phyloP scores from a whole-genome alignment of 1,140 invertebrate genomes.

The Gryllus bimaculatus region DNA sequence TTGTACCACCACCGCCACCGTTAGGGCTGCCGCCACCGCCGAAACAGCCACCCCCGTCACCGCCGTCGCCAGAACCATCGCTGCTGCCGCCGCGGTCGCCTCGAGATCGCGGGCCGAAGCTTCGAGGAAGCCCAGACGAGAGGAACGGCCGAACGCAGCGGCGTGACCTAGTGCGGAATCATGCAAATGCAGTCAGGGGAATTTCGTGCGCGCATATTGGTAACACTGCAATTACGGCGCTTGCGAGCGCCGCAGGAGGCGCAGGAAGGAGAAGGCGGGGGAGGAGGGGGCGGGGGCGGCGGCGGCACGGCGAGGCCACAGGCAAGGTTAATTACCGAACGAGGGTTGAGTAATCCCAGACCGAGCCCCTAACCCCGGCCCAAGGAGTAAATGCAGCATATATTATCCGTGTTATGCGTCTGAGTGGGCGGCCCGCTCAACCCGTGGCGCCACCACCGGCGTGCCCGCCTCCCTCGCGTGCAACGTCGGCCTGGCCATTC shows the following conservation, averaged over 20 bases:
- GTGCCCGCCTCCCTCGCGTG: no score
- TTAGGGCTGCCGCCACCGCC: no score
- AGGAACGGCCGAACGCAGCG: no score
- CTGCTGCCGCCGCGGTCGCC: no score
- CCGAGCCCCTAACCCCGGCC: background rate
- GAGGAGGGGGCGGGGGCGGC: background rate
- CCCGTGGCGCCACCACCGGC: no score
- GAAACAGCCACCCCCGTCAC: no score
- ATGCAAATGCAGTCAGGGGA: background rate
- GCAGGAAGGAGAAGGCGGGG: background rate
- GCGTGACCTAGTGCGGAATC: background rate
- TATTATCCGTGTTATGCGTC: background rate
- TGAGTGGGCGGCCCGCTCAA: background rate
- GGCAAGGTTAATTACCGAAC: background rate
- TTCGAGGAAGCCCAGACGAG: no score
- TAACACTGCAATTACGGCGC: background rate
- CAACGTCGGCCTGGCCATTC: no score
- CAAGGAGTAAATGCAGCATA: constrained; percentile 1
- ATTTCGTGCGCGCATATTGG: background rate
- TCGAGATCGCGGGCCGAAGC: no score
- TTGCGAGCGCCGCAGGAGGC: background rate
- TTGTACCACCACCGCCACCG: no score
- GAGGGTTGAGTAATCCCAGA: constrained; percentile 1
- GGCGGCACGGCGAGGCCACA: background rate
- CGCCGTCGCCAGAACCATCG: no score